Conservation (phyloP, 2,888 invertebrate genomes). For the Schizaphis graminum region DNA sequence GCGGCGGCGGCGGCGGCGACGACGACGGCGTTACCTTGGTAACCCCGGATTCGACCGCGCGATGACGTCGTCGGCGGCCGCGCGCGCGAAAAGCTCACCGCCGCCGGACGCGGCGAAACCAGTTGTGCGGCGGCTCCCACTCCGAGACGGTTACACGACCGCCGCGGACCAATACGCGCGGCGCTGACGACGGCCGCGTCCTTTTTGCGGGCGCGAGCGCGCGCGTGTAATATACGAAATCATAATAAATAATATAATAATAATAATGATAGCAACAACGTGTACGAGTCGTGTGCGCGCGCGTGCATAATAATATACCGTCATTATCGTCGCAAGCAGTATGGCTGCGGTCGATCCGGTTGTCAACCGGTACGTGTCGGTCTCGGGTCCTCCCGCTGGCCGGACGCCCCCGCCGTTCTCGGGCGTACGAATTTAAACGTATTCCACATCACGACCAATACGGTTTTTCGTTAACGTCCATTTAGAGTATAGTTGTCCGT, state of each 20-base stretch:
- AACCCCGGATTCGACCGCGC: background rate
- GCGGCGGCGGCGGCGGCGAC: background rate
- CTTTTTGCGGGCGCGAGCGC: background rate
- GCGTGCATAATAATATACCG: background rate
- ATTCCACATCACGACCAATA: background rate
- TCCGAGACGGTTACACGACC: background rate
- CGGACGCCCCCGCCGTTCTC: background rate
- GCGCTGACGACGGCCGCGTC: background rate
- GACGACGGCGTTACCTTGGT: background rate
- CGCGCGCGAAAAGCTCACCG: background rate
- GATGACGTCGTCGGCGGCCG: background rate
- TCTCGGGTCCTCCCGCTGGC: background rate
- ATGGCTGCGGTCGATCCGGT: slow-evolving; percentile 58
- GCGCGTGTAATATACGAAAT: background rate
- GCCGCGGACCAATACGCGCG: slow-evolving; percentile 41
- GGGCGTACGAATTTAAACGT: background rate
- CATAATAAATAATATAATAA: background rate
- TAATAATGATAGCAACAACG: too few relatives aligned
- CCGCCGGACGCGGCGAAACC: slow-evolving; percentile 5
- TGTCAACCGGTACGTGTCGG: slow-evolving; percentile 46
- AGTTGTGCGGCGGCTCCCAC: slow-evolving; percentile 27
- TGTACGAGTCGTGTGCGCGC: background rate
- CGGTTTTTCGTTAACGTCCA: too few relatives aligned
- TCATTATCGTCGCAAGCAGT: background rate
- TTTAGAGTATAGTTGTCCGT: too few relatives aligned